These are phyloP conservation scores for Ceratoteleas bidentatus DNA, from an alignment of 1,140 invertebrate genomes.

Conservation along the genomic window DNA sequence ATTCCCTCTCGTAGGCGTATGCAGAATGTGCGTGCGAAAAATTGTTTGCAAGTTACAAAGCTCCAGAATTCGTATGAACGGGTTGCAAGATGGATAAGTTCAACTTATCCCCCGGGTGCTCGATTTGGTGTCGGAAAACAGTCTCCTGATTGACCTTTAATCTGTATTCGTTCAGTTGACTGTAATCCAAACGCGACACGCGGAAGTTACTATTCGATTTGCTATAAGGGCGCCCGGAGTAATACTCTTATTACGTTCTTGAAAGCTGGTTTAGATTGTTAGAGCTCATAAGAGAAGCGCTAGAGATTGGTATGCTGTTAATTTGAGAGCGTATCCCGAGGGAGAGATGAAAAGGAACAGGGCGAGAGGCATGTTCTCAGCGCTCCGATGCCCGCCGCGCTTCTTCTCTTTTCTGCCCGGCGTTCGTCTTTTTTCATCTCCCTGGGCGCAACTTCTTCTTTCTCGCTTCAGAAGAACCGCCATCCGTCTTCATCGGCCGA, in stretches of 20 bases:
- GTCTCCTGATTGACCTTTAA: constrained; percentile 32
- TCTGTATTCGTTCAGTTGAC: constrained; percentile 43
- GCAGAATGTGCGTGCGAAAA: too few relatives aligned
- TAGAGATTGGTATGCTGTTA: constrained; percentile 81
- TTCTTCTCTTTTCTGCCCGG: constrained; percentile 51
- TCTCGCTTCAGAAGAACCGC: constrained; percentile 75
- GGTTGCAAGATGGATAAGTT: too few relatives aligned
- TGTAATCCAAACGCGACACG: constrained; percentile 45
- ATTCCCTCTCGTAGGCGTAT: too few relatives aligned
- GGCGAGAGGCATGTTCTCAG: constrained; percentile 73
- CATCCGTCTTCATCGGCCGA: constrained; percentile 82
- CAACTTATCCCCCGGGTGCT: neutral
- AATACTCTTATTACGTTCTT: constrained; percentile 67
- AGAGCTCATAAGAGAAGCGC: constrained; percentile 72
- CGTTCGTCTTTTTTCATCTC: constrained; percentile 42
- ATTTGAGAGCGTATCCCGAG: constrained; percentile 79
- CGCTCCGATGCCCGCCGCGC: constrained; percentile 63
- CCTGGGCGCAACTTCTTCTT: constrained; percentile 51
- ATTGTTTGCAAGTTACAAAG: too few relatives aligned
- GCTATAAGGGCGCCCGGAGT: constrained; percentile 39
- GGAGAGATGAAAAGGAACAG: constrained; percentile 69
- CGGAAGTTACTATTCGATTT: constrained; percentile 55
- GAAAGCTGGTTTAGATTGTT: constrained; percentile 72
- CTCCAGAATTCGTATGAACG: too few relatives aligned
- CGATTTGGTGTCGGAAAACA: neutral